Evolutionary conservation across 2,113 vertebrate species (phyloP).

Genomic region (Corythaeola cristata): DNA sequence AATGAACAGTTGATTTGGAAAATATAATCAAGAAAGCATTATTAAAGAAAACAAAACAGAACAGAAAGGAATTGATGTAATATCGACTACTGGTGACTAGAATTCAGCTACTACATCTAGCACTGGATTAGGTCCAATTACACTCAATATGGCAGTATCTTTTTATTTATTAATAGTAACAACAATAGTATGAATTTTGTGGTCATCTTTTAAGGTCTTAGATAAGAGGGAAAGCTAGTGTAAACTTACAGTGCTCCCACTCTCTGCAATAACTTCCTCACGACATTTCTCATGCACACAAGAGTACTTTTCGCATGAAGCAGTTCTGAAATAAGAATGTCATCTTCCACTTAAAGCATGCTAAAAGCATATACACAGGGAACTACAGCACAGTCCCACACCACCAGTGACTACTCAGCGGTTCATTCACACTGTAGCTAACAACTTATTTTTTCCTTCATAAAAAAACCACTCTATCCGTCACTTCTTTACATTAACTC

Average conservation of each 20-base stretch:
- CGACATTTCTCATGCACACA: background rate
- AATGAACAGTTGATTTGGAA: background rate
- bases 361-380: background rate
- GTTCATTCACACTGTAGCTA: background rate
- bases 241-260: background rate
- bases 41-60: background rate
- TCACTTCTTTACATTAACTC: background rate
- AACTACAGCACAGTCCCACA: background rate
- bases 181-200: background rate
- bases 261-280: background rate
- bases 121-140: background rate
- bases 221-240: background rate
- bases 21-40: background rate
- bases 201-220: background rate
- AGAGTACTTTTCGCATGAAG: background rate
- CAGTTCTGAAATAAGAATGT: background rate
- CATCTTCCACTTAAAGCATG: background rate
- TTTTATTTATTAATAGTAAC: background rate
- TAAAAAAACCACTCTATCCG: rapidly evolving
- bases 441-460: background rate
- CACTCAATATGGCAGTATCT: background rate
- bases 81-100: background rate
- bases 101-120: background rate
- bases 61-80: background rate
- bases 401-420: background rate